phyloP scores from a whole-genome alignment of 1,140 invertebrate species.

The Druon quercuslanigerum region DNA sequence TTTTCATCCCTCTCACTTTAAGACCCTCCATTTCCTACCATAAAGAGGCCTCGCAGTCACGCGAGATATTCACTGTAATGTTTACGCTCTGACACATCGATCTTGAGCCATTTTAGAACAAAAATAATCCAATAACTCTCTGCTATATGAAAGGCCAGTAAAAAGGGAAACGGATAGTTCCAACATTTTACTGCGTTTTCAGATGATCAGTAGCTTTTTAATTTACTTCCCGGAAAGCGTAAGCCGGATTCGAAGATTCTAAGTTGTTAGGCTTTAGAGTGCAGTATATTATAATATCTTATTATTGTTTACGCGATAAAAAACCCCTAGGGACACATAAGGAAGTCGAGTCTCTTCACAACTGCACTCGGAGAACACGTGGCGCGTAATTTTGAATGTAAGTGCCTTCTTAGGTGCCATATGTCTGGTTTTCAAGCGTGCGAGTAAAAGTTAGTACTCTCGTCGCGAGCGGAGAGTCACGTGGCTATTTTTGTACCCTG shows the following conservation, averaged over 20 bases:
- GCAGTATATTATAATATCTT: neutral
- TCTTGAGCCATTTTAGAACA: too few relatives aligned
- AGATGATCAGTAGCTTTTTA: too few relatives aligned
- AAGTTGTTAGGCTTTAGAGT: too few relatives aligned
- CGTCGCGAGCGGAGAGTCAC: slow-evolving; percentile 28
- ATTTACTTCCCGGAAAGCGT: too few relatives aligned
- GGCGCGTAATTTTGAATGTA: slow-evolving; percentile 45
- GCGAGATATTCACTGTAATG: neutral
- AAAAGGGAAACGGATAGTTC: too few relatives aligned
- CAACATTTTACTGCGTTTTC: too few relatives aligned
- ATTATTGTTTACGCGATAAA: slow-evolving; percentile 12
- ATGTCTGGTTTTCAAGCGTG: slow-evolving; percentile 47
- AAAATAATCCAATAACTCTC: too few relatives aligned
- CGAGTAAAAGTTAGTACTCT: slow-evolving; percentile 34
- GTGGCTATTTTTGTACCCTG: slow-evolving; percentile 4
- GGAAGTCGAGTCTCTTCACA: slow-evolving; percentile 1
- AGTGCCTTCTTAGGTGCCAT: slow-evolving; percentile 39
- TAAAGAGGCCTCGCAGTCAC: neutral
- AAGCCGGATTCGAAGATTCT: too few relatives aligned
- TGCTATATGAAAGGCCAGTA: too few relatives aligned
- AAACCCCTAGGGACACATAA: neutral
- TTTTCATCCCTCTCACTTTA: slow-evolving; percentile 24
- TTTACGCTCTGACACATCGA: too few relatives aligned
- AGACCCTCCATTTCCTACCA: slow-evolving; percentile 23
- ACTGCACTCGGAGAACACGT: slow-evolving; percentile 40